Evolutionary conservation across 2,888 invertebrate genomes (phyloP), one percentile per base, ranked within the genome.

Genomic region (Caenorhabditis wallacei): DNA sequence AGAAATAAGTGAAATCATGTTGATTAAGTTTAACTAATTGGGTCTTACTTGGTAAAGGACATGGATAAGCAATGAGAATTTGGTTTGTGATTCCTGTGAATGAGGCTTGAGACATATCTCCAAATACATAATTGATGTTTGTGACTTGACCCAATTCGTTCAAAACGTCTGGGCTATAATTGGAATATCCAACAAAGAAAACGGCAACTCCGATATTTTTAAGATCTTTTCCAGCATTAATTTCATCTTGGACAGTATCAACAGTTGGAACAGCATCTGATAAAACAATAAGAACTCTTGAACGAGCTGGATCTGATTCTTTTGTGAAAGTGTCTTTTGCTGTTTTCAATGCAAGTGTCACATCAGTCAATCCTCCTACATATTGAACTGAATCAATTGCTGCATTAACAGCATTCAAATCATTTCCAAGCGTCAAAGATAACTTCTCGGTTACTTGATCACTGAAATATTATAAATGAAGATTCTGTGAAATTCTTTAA

Each of bases 261-360:
- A 82, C 82, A 30, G 82, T 82, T 61, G 82, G 82, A 24, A 72
- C 68, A n/a, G 66, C 82, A n/a, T 82, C 82, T 26, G 78, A 72
- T 5, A 82, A 68, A 30, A 82, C 72, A 30, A 82, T 54, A 5
- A 78, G 51, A 22, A 78, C 78, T 56, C 59, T 59, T 13, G 56
- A 56, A 22, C 63, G 57, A 26, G 54, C 3, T 24, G 11, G 35
- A n/a, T 43, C 22, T 3, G 78, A 78, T 46, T 82, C 82, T 11
- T 0, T 22, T 1, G 16, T 22, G 63, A 82, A 82, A 1, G 46
- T 10, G 0, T 30, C 18, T n/a, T 56, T 71, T 10, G 82, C 76
- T 13, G 22, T 35, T 5, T 61, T 59, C 16, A 78, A 61, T 0
- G 78, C 72, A 18, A 43, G 37, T 10, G 82, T 78, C 18, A 82